Base-by-base conservation (phyloP, 2,888 invertebrate species). In the Globia sparganii region DNA sequence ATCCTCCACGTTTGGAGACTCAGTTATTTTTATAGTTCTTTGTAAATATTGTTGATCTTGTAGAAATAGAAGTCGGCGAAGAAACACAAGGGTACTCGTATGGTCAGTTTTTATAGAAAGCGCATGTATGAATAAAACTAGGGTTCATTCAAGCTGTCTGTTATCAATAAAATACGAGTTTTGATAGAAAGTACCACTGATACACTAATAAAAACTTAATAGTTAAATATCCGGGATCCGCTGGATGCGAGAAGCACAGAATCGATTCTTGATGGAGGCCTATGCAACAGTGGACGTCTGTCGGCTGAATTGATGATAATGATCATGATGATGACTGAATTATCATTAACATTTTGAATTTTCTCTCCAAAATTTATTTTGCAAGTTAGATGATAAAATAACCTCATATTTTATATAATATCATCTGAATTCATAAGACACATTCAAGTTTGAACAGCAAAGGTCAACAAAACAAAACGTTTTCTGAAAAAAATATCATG, bases 41-140 rank as follows among this genome's bases (percentile, higher is more conserved):
- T 75, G 79, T 62, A 64, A 76, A 83, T 73, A 73, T 71, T 61
- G 59, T 68, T 53, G 77, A 58, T 77, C 53, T 72, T 58, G 40
- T 25, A 67, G 61, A 64, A 79, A 80, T 68, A 71, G 46, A 46
- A 49, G 46, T 66, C 62, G 3, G n/a, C 13, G 15, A 40, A 69
- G 25, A 31, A 68, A 61, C 75, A 68, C 18, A 34, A 56, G 15
- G 3, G 2, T 21, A n/a, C n/a, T n/a, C n/a, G n/a, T n/a, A 9
- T 25, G 5, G 9, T n/a, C 8, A 4, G 43, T 8, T 72, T 84
- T 76, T 78, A 71, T 80, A 69, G 66, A 31, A 74, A 80, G 75
- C 34, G 28, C 67, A 77, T 68, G 72, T 78, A 70, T 49, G 65
- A 77, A 28, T 43, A 13, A 46, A 66, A 66, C 28, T 43, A 28